phyloP scores from a whole-genome alignment of 2,888 invertebrate species.

The Pteria penguin region DNA sequence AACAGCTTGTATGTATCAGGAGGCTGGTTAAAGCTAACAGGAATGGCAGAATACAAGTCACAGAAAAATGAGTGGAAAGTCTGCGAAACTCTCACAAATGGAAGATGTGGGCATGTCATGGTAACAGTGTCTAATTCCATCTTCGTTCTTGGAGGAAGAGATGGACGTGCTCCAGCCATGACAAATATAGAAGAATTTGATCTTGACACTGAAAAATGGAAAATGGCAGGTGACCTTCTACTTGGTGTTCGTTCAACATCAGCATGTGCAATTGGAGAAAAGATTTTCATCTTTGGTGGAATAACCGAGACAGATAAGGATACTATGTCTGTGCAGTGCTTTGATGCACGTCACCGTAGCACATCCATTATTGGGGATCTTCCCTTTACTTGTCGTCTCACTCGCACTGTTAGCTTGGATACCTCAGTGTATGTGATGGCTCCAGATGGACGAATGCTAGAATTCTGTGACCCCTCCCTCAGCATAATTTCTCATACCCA shows the following conservation, averaged over 20 bases:
- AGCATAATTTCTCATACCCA: conserved; percentile 31
- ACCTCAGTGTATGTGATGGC: conserved; percentile 61
- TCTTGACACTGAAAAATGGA: conserved; percentile 64
- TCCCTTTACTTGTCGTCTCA: conserved; percentile 66
- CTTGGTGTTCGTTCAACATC: conserved; percentile 65
- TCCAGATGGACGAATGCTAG: conserved; percentile 66
- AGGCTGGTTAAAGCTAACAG: conserved; percentile 66
- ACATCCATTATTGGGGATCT: conserved; percentile 64
- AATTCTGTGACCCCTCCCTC: conserved; percentile 46
- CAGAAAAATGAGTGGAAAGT: conserved; percentile 68
- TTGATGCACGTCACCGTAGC: conserved; percentile 60
- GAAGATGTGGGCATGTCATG: conserved; percentile 70
- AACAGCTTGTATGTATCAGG: conserved; percentile 69
- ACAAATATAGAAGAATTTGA: conserved; percentile 67
- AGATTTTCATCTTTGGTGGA: conserved; percentile 67
- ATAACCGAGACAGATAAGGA: conserved; percentile 66
- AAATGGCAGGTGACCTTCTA: conserved; percentile 61
- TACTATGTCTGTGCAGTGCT: conserved; percentile 66
- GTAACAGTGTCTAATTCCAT: conserved; percentile 63
- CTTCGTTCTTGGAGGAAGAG: conserved; percentile 67
- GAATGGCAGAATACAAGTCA: conserved; percentile 64
- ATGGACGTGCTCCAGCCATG: conserved; percentile 64
- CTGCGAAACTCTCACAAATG: conserved; percentile 64
- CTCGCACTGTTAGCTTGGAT: conserved; percentile 62
- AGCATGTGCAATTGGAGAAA: conserved; percentile 64